Conservation (phyloP, 2,113 vertebrate genomes). For the Leptocoma aspasia region DNA sequence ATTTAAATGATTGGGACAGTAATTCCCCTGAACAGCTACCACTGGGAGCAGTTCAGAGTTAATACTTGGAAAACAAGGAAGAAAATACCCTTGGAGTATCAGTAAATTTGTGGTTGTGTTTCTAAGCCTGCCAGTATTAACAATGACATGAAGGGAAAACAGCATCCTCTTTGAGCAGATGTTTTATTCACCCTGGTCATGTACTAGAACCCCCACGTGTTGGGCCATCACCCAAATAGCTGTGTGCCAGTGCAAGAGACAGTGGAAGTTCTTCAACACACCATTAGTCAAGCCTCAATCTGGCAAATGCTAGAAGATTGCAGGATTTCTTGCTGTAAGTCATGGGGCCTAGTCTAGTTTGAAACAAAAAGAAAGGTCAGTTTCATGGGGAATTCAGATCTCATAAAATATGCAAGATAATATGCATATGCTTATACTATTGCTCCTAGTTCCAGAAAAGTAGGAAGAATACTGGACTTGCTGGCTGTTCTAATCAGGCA, state of each 20-base stretch:
- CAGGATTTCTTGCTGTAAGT: background rate
- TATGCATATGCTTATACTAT: background rate
- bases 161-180: background rate
- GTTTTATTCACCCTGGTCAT: background rate
- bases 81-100: background rate
- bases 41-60: background rate
- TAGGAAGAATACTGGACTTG: background rate
- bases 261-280: background rate
- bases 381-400: background rate
- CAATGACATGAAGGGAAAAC: background rate
- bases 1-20: background rate
- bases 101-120: background rate
- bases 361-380: background rate
- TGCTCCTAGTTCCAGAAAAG: background rate
- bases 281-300: background rate
- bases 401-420: background rate
- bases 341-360: background rate
- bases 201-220: background rate
- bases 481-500: background rate
- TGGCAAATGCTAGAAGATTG: background rate
- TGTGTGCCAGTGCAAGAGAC: background rate
- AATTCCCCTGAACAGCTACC: background rate
- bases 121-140: background rate
- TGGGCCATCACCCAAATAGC: background rate
- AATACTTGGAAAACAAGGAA: background rate